Evolutionary conservation across 2,888 invertebrate species (phyloP), one percentile per base, ranked within the genome.

Genomic region (Coelinius sp.): DNA sequence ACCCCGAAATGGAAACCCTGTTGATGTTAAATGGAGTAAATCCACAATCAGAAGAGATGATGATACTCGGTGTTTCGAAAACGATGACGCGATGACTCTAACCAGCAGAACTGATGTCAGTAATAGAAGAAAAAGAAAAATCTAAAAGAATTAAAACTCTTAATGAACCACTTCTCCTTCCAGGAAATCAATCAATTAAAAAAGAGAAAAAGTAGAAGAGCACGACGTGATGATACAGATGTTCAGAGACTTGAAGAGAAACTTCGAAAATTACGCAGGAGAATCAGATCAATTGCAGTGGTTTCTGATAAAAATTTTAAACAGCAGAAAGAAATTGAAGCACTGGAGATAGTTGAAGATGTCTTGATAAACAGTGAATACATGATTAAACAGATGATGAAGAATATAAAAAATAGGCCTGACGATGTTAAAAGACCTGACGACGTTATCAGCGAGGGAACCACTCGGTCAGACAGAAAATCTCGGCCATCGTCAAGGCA

Each of bases 401-500:
- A 67, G 38, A 67, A 25, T 22, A 65, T 49, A 10, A 12, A 24
- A 10, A 49, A 41, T 27, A 14, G 24, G 2, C 35, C 31, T 8
- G 44, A 41, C 1, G 68, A 63, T 14, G 67, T 49, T 52, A 68
- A 68, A 6, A 53, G 64, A 64, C 12, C 31, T 2, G 24, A 53
- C 14, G 44, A 66, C 17, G 25, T 38, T 49, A 35, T 24, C n/a
- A 31, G 53, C 44, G 49, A 25, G 1, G 64, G 64, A 2, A 56
- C 17, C 20, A 59, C 20, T 46, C 56, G 67, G 14, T 38, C 41
- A 8, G 31, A 27, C 20, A 49, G 25, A n/a, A 71, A 71, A 62
- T 67, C 66, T 3, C 24, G 35, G 0, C 20, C 31, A 22, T 72
- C 71, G 67, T 38, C 72, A 64, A 72, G 53, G 64, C 49, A 68